Percentiles rank a stretch among this genome's conserved stretches.
phyloP scores from a whole-genome alignment of 1,140 invertebrate species.

The Drosophila kikkawai region DNA sequence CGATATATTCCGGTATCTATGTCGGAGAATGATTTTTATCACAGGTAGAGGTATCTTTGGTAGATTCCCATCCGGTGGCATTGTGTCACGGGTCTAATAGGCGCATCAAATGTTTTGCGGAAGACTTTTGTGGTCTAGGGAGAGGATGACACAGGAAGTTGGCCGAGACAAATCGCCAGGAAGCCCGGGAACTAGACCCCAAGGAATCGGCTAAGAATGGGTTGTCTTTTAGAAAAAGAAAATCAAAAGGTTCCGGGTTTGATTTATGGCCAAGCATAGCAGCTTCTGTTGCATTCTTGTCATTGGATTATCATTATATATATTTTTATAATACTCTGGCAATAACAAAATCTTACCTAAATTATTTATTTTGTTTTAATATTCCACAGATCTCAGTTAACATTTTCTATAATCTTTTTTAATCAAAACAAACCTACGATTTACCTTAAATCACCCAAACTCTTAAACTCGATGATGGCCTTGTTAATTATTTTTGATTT shows the following conservation, averaged over 20 bases:
- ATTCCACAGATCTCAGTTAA: not conserved
- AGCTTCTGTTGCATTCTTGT: not conserved
- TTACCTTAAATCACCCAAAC: not conserved
- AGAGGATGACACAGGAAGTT: slow-evolving; percentile 64
- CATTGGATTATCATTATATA: not conserved
- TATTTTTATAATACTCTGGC: not conserved
- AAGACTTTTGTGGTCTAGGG: slow-evolving; percentile 59
- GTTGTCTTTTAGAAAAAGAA: not conserved
- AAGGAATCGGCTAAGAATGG: slow-evolving; percentile 3
- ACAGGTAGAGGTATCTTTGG: slow-evolving; percentile 48
- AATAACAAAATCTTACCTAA: not conserved
- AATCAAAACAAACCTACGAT: not conserved
- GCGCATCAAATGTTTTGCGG: slow-evolving; percentile 70
- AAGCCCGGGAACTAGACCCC: slow-evolving; percentile 12
- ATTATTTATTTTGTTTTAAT: not conserved
- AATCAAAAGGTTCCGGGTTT: slow-evolving; percentile 1
- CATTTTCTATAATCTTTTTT: not conserved
- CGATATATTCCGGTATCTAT: slow-evolving; percentile 18
- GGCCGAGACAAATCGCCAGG: slow-evolving; percentile 28
- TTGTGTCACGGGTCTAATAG: slow-evolving; percentile 59
- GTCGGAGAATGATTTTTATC: slow-evolving; percentile 40
- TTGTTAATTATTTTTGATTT: slow-evolving; percentile 24
- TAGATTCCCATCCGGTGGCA: slow-evolving; percentile 50
- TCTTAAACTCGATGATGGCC: not conserved
- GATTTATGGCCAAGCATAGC: slow-evolving; percentile 20